A percentile compares a stretch with the other conserved stretches of the same genome.
phyloP scores from a whole-genome alignment of 1,140 invertebrate species.

The Hormaphis cornu region DNA sequence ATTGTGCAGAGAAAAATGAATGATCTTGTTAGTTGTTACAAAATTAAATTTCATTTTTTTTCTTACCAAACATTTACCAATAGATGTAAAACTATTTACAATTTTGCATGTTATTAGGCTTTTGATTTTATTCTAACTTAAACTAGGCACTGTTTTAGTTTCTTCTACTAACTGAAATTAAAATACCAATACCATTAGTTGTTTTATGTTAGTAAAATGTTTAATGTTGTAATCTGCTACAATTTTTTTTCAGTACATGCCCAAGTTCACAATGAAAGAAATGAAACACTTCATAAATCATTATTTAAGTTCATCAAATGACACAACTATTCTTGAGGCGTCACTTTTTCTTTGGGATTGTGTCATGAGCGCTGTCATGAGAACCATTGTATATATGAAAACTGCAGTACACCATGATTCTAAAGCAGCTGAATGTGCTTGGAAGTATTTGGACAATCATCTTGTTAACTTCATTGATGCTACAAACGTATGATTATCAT shows the following conservation, averaged over 20 bases:
- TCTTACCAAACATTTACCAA: too few relatives aligned
- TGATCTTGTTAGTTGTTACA: too few relatives aligned
- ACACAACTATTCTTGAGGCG: neutral
- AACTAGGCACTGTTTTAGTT: too few relatives aligned
- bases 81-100: too few relatives aligned
- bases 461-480: neutral
- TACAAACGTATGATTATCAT: slow-evolving; percentile 3
- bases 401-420: neutral
- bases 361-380: neutral
- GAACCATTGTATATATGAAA: slow-evolving; percentile 8
- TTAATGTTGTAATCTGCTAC: neutral
- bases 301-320: neutral
- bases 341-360: neutral
- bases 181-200: too few relatives aligned
- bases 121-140: too few relatives aligned
- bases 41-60: too few relatives aligned
- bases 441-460: neutral
- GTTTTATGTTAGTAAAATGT: too few relatives aligned
- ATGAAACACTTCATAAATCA: neutral
- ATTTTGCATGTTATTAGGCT: too few relatives aligned
- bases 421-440: neutral
- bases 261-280: neutral
- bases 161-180: too few relatives aligned
- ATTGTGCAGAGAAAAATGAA: too few relatives aligned
- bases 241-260: neutral